phyloP scores from a whole-genome alignment of 2,797 vertebrate genomes.

The Leontopithecus rosalia region DNA sequence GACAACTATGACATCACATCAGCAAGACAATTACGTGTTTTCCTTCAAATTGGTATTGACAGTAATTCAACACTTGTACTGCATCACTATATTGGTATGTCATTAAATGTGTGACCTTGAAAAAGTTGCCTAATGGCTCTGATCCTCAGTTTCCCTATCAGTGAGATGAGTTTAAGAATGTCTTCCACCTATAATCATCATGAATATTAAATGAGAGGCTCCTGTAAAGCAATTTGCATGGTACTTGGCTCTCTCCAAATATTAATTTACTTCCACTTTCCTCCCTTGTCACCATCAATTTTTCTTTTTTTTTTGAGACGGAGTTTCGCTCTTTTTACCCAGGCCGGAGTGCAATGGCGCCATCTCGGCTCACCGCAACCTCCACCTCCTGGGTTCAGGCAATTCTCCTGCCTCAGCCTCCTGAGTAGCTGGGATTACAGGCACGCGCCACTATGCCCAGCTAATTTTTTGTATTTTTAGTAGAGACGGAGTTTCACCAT shows the following conservation, averaged over 20 bases:
- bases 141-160: slow-evolving; percentile 41
- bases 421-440: too few species aligned
- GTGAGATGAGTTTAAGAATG: neutral
- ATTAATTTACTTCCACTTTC: slow-evolving; percentile 71
- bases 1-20: slow-evolving; percentile 52
- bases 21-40: slow-evolving; percentile 50
- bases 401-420: too few species aligned
- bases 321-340: too few species aligned
- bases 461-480: too few species aligned
- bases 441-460: too few species aligned
- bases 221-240: slow-evolving; percentile 58
- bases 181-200: neutral
- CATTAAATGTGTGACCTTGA: neutral
- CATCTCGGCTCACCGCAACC: too few species aligned
- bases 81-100: neutral
- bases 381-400: too few species aligned
- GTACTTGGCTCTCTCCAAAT: slow-evolving; percentile 47
- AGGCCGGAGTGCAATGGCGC: too few species aligned
- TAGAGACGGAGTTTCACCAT: too few species aligned
- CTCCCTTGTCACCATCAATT: slow-evolving; percentile 70
- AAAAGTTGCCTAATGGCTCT: neutral
- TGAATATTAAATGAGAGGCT: slow-evolving; percentile 60
- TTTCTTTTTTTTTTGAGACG: too few species aligned
- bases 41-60: slow-evolving; percentile 63
- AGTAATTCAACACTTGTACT: slow-evolving; percentile 48